Conservation (phyloP, 2,888 invertebrate genomes). For the Sicus ferrugineus region DNA sequence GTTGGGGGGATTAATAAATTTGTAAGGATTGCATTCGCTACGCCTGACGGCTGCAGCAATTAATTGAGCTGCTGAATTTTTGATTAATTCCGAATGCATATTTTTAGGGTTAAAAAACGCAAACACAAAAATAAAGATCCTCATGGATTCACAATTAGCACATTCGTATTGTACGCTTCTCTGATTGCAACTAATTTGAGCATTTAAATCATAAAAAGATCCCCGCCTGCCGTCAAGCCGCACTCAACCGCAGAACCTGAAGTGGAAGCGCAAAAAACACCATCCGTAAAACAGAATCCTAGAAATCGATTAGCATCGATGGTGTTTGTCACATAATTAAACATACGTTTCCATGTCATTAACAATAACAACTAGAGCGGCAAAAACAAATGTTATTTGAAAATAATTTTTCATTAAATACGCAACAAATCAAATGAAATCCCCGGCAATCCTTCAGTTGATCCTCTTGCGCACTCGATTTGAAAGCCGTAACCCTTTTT, state of each 20-base stretch:
- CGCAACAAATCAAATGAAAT: slow-evolving; percentile 41
- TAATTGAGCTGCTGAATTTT: slow-evolving; percentile 13
- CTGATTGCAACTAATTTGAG: slow-evolving; percentile 5
- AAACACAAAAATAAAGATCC: neutral
- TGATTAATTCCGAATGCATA: slow-evolving; percentile 13
- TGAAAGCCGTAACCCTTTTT: neutral
- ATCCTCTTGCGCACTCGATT: slow-evolving; percentile 3
- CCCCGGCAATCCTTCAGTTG: slow-evolving; percentile 29
- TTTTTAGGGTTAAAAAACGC: neutral
- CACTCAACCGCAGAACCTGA: neutral
- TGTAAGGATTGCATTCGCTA: neutral
- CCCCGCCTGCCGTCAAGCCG: too few species aligned
- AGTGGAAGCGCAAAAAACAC: slow-evolving; percentile 1
- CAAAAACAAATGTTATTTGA: slow-evolving; percentile 36
- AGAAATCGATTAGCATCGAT: slow-evolving; percentile 28
- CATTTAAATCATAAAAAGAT: neutral
- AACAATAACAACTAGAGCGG: slow-evolving; percentile 16
- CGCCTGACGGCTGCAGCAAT: neutral
- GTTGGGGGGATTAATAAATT: slow-evolving; percentile 31
- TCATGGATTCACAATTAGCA: neutral
- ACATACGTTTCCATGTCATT: slow-evolving; percentile 21
- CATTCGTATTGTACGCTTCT: neutral
- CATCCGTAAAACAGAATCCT: neutral
- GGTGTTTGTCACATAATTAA: slow-evolving; percentile 31
- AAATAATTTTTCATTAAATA: slow-evolving; percentile 43